A percentile compares a stretch with the other conserved stretches of the same genome.
These are phyloP conservation scores for Larimichthys crocea DNA, from an alignment of 2,113 vertebrate genomes.

Conservation along the genomic window DNA sequence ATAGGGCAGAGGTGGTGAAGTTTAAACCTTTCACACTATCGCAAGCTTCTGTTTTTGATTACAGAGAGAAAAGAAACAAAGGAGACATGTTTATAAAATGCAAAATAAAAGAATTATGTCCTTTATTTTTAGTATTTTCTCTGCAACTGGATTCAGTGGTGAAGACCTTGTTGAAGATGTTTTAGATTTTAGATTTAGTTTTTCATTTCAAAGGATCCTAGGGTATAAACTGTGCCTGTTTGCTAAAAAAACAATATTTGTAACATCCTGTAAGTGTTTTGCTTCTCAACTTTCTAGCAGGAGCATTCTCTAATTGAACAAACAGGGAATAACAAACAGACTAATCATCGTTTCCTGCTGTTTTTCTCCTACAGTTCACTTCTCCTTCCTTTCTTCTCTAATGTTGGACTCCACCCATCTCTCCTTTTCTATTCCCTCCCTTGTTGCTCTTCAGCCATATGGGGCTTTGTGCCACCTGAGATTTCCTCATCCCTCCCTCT, in stretches of 20 bases:
- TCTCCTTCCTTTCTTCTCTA: constrained; percentile 28
- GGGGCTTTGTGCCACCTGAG: constrained; percentile 30
- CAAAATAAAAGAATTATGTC: neutral
- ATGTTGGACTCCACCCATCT: constrained; percentile 14
- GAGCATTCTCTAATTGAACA: constrained; percentile 62
- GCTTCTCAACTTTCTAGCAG: constrained; percentile 25
- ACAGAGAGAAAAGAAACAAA: neutral
- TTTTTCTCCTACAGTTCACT: constrained; percentile 48
- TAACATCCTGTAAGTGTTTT: constrained; percentile 30
- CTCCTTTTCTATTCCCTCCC: neutral
- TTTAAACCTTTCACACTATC: neutral
- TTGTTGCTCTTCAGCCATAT: constrained; percentile 13
- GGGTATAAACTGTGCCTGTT: neutral
- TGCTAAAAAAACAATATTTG: constrained; percentile 4
- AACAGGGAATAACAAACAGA: constrained; percentile 57
- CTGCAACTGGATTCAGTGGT: neutral
- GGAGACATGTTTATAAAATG: neutral
- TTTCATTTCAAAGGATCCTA: neutral
- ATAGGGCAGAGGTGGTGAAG: constrained; percentile 26
- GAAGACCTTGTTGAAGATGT: neutral
- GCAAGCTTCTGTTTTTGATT: neutral
- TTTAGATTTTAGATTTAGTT: neutral
- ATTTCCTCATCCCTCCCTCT: constrained; percentile 12
- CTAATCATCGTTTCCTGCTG: constrained; percentile 69
- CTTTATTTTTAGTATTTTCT: neutral